Conservation (phyloP, 2,113 vertebrate species). For the Labrus mixtus region DNA sequence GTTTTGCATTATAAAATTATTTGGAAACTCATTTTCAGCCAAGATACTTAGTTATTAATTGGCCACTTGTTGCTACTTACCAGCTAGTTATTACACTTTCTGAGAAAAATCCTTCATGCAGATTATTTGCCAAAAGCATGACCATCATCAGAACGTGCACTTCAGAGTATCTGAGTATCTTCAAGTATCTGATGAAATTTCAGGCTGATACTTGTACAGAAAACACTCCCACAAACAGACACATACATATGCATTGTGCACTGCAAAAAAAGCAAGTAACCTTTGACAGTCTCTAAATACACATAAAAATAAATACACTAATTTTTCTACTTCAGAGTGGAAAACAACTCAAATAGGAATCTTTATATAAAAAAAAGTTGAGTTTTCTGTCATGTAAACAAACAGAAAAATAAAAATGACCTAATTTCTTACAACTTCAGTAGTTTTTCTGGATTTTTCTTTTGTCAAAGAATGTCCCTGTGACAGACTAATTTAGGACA, state of each 20-base stretch:
- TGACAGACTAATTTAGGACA: too few relatives aligned
- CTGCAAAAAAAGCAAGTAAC: background rate
- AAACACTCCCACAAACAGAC: background rate
- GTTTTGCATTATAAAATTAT: conserved; percentile 52
- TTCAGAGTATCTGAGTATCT: too few relatives aligned
- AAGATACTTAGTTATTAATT: conserved; percentile 52
- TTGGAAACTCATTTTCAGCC: conserved; percentile 54
- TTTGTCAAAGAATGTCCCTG: too few relatives aligned
- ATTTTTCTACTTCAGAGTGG: too few relatives aligned
- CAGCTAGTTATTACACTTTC: conserved; percentile 20
- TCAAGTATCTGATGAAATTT: background rate
- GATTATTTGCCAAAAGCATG: conserved; percentile 28
- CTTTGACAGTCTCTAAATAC: background rate
- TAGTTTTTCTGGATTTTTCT: too few relatives aligned
- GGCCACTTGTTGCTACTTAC: conserved; percentile 41
- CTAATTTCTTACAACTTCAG: too few relatives aligned
- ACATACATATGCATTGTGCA: background rate
- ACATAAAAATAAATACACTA: background rate
- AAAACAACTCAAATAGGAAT: too few relatives aligned
- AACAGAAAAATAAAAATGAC: too few relatives aligned
- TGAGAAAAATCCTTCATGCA: conserved; percentile 3
- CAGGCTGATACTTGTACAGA: background rate
- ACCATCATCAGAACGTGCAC: conserved; percentile 28
- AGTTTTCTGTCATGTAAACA: too few relatives aligned
- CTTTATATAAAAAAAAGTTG: too few relatives aligned